These are phyloP conservation scores for Orchestia grillus DNA, from an alignment of 1,140 invertebrate species.

Conservation along the genomic window DNA sequence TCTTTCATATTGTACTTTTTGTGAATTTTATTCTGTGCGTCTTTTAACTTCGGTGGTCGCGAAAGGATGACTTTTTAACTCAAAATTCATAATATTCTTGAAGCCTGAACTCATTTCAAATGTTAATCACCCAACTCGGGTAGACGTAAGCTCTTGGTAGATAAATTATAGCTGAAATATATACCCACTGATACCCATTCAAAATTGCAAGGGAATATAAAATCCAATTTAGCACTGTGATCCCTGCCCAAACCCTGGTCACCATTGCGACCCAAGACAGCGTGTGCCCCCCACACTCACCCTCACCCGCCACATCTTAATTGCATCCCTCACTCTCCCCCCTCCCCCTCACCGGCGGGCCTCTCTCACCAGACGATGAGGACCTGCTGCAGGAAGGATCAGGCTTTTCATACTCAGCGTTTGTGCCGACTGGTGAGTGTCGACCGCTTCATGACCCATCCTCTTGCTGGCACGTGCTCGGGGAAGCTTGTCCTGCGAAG, in stretches of 20 bases:
- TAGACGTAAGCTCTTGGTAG: too few species aligned
- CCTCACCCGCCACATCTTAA: not conserved
- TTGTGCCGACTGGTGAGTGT: constrained; percentile 23
- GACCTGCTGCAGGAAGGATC: constrained; percentile 40
- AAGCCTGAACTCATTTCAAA: not conserved
- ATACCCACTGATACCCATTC: not conserved
- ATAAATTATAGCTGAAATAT: not conserved
- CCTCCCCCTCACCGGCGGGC: too few species aligned
- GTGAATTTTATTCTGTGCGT: too few species aligned
- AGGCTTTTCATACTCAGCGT: constrained; percentile 24
- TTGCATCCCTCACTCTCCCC: not conserved
- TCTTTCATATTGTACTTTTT: too few species aligned
- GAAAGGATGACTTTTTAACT: too few species aligned
- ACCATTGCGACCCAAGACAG: too few species aligned
- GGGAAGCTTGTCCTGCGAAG: not conserved
- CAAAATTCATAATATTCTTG: not conserved
- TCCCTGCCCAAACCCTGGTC: too few species aligned
- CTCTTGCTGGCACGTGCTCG: not conserved
- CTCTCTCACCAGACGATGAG: constrained; percentile 35
- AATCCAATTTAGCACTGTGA: too few species aligned
- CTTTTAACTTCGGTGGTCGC: too few species aligned
- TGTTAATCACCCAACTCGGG: not conserved
- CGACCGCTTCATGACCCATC: not conserved
- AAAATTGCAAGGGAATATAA: not conserved
- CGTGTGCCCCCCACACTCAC: not conserved